Evolutionary conservation across 1,140 invertebrate species (phyloP), one percentile per base, ranked within the genome.

Genomic region (Sitophilus oryzae): DNA sequence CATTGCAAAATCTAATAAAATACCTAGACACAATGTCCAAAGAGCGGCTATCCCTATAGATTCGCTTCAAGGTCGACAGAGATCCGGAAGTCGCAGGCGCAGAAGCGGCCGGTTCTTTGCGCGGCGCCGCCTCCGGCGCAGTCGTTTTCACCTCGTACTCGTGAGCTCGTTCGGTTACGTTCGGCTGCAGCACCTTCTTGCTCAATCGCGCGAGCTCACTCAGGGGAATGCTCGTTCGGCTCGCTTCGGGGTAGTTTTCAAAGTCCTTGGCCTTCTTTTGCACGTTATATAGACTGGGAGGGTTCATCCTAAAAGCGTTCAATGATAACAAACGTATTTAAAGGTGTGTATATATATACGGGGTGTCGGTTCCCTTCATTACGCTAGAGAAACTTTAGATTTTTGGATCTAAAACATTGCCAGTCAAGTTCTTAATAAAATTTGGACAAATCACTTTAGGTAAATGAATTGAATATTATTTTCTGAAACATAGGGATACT

Each of bases 191-290:
- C 20, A 78, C 75, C 61, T 86, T 86, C 48, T 79, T 78, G 35
- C 80, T 80, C 35, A 90, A 67, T 22, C 86, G 72, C 3, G 86
- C 82, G 48, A 89, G 70, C 68, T 89, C 87, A 66, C 84, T 87
- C 55, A 80, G 78, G 49, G 86, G 85, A 18, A 85, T 76, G 60
- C 79, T 80, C 2, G 82, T 87, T 35, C 84, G 75, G 58, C 82
- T 78, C 19, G 77, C 76, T 25, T 76, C 78, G 16, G 79, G 79
- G 1, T 80, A 81, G 1, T 73, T 77, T 63, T 89, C 86, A 67
- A 90, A 84, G 62, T 88, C 85, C 54, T 81, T 79, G 0, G 85
- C 84, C n/a, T 85, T 72, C 44, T 80, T 79, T 1, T 82, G 82
- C 16, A 87, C 84, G 35, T 86, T 76, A 61, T 84, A 82, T 14